Evolutionary conservation across 2,797 vertebrate species (phyloP).

Genomic region (Avahi laniger): DNA sequence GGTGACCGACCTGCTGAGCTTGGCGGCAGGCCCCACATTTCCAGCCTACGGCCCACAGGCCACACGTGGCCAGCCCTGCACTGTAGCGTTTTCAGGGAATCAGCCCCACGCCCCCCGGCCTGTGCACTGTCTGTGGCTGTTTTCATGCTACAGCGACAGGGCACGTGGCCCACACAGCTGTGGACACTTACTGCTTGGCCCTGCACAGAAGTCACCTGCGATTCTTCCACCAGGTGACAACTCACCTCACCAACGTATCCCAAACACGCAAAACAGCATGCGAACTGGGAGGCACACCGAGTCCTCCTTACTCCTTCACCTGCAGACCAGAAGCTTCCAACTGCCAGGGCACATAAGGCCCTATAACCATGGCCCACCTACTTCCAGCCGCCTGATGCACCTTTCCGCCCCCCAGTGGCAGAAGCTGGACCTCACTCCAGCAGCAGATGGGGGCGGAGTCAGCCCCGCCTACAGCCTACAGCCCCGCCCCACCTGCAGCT

Average conservation of each 20-base stretch:
- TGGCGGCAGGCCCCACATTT: not conserved
- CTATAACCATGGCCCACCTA: not conserved
- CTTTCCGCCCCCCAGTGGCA: too few relatives aligned
- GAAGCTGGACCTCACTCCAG: not conserved
- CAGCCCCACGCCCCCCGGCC: not conserved
- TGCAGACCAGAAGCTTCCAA: not conserved
- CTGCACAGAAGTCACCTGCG: not conserved
- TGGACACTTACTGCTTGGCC: not conserved
- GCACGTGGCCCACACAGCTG: not conserved
- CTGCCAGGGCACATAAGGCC: not conserved
- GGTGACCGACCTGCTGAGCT: not conserved
- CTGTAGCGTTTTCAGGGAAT: not conserved
- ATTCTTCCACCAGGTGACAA: not conserved
- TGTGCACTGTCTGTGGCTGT: not conserved
- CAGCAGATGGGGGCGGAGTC: too few relatives aligned
- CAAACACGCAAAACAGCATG: not conserved
- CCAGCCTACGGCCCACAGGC: not conserved
- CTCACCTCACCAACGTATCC: too few relatives aligned
- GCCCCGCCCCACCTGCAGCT: too few relatives aligned
- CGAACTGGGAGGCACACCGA: too few relatives aligned
- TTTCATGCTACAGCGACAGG: fast-evolving
- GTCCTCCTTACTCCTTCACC: not conserved
- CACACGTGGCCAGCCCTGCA: not conserved
- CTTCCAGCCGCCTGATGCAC: not conserved
- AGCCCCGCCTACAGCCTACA: too few relatives aligned